Evolutionary conservation across 1,140 invertebrate genomes (phyloP).

Genomic region (Zophobas atratus): DNA sequence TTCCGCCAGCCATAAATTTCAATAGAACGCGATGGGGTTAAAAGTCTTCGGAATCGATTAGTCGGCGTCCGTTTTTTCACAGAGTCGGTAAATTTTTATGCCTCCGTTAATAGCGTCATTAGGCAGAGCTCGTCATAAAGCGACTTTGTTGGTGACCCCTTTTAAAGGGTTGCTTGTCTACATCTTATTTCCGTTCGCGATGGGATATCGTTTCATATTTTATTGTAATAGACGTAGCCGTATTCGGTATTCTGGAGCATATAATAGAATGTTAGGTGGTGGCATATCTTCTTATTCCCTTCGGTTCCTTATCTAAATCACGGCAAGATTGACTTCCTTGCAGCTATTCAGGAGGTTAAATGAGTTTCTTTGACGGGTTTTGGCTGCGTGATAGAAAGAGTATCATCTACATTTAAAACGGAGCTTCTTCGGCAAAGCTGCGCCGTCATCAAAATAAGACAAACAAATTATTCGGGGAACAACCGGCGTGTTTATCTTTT

Average conservation of each 20-base stretch:
- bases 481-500: slow-evolving; percentile 40
- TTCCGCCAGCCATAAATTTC: not conserved
- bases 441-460: slow-evolving; percentile 44
- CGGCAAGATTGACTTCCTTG: slow-evolving; percentile 55
- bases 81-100: slow-evolving; percentile 19
- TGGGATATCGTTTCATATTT: slow-evolving; percentile 33
- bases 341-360: slow-evolving; percentile 56
- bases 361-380: slow-evolving; percentile 55
- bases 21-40: not conserved
- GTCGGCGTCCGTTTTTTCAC: not conserved
- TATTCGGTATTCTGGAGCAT: slow-evolving; percentile 33
- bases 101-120: slow-evolving; percentile 7
- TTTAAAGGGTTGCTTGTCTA: slow-evolving; percentile 18
- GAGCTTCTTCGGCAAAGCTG: slow-evolving; percentile 13
- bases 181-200: slow-evolving; percentile 34
- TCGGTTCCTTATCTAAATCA: slow-evolving; percentile 57
- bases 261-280: slow-evolving; percentile 51
- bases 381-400: slow-evolving; percentile 48
- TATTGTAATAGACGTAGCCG: slow-evolving; percentile 33
- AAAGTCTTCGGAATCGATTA: slow-evolving; percentile 6
- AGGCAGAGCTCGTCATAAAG: slow-evolving; percentile 6
- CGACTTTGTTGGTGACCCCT: slow-evolving; percentile 25
- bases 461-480: slow-evolving; percentile 35
- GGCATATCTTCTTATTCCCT: slow-evolving; percentile 54
- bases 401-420: slow-evolving; percentile 53